phyloP scores from a whole-genome alignment of 2,888 invertebrate genomes.

The Cataglyphis cursor region DNA sequence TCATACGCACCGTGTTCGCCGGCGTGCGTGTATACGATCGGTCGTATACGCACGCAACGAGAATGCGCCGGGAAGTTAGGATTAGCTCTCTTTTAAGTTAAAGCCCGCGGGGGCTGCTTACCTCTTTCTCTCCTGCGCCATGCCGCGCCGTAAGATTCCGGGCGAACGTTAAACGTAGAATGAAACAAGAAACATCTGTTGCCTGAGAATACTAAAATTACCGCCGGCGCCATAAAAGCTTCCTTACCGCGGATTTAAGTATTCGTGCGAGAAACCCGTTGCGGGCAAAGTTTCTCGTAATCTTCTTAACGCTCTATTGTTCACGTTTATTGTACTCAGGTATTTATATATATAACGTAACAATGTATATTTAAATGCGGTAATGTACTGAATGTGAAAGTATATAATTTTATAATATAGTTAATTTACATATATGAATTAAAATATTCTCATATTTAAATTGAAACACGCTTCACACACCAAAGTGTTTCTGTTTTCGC shows the following conservation, averaged over 20 bases:
- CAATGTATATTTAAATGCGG: not conserved
- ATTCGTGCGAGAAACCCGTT: constrained; percentile 47
- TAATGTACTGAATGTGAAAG: not conserved
- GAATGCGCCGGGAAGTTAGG: constrained; percentile 39
- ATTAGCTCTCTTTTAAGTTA: constrained; percentile 60
- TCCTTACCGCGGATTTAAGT: constrained; percentile 51
- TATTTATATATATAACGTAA: not conserved
- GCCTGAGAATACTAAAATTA: constrained; percentile 45
- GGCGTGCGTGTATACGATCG: constrained; percentile 42
- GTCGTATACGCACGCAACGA: constrained; percentile 30
- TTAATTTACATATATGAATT: not conserved
- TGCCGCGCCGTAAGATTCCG: constrained; percentile 48
- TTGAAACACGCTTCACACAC: not conserved
- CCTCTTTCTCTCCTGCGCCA: constrained; percentile 41
- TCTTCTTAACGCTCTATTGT: constrained; percentile 11
- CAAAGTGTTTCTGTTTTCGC: not conserved
- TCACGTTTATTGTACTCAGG: not conserved
- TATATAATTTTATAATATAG: not conserved
- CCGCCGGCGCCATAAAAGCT: constrained; percentile 46
- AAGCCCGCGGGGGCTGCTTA: constrained; percentile 52
- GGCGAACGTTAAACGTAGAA: constrained; percentile 34
- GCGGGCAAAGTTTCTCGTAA: constrained; percentile 11
- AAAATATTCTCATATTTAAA: not conserved
- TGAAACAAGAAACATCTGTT: constrained; percentile 56
- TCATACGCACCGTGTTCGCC: constrained; percentile 6